These are phyloP conservation scores for Conus betulinus DNA, from an alignment of 1,140 invertebrate genomes.

Conservation along the genomic window DNA sequence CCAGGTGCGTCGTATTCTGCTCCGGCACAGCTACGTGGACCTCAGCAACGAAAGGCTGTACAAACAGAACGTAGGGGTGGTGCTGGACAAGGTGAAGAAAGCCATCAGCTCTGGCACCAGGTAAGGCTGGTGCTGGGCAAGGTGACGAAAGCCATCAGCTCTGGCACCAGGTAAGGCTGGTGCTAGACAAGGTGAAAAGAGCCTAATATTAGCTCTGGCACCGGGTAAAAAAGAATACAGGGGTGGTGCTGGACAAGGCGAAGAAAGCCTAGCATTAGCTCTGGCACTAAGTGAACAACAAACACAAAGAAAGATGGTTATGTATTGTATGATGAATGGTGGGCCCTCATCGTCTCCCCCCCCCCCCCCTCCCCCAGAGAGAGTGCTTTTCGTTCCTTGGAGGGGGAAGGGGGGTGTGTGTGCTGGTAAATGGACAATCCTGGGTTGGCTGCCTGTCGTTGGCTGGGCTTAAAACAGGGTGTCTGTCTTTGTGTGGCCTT, in stretches of 20 bases:
- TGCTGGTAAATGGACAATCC: too few species aligned
- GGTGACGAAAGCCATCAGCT: constrained; percentile 59
- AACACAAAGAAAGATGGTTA: too few species aligned
- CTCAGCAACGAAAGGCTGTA: constrained; percentile 72
- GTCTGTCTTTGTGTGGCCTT: too few species aligned
- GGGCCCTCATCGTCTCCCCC: too few species aligned
- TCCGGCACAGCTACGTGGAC: constrained; percentile 63
- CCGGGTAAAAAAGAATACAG: neutral
- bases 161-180: constrained; percentile 36
- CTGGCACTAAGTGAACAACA: neutral
- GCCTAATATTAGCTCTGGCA: neutral
- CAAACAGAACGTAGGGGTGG: constrained; percentile 67
- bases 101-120: constrained; percentile 34
- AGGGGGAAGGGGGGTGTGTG: too few species aligned
- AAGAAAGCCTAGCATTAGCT: neutral
- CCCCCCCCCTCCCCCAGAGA: too few species aligned
- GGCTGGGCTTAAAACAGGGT: too few species aligned
- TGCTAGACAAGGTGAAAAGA: neutral
- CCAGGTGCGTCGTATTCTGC: constrained; percentile 66
- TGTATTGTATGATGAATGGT: too few species aligned
- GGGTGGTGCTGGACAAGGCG: neutral
- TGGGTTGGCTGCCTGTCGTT: too few species aligned
- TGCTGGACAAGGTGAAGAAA: constrained; percentile 68
- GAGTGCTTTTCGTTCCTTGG: too few species aligned
- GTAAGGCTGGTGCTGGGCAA: constrained; percentile 64